Evolutionary conservation across 2,113 vertebrate genomes (phyloP).

Genomic region (Peromyscus leucopus): DNA sequence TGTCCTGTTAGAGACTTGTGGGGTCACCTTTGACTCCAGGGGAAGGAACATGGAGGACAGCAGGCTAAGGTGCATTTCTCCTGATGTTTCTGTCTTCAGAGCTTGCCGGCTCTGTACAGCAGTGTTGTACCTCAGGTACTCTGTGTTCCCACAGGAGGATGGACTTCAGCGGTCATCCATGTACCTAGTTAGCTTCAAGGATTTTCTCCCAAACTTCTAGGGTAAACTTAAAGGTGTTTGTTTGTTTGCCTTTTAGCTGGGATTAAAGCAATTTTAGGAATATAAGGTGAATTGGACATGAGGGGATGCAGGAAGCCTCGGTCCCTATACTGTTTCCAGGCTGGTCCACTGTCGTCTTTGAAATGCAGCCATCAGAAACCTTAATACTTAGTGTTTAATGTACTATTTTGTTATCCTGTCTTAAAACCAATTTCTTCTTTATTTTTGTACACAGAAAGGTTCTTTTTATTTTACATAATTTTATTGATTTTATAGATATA

Average conservation of each 20-base stretch:
- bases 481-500: not conserved
- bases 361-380: not conserved
- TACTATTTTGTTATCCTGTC: not conserved
- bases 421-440: not conserved
- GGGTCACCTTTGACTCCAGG: not conserved
- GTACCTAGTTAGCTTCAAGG: not conserved
- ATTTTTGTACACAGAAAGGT: not conserved
- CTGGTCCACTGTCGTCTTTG: not conserved
- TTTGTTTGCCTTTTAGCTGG: constrained; percentile 4
- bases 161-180: not conserved
- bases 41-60: not conserved
- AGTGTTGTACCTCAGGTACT: not conserved
- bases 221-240: not conserved
- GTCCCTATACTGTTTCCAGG: not conserved
- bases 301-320: not conserved
- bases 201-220: not conserved
- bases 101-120: not conserved
- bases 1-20: not conserved
- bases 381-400: not conserved
- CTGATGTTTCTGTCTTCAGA: not conserved
- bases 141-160: not conserved
- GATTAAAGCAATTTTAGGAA: not conserved
- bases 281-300: not conserved
- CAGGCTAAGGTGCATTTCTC: not conserved
- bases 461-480: not conserved